Evolutionary conservation across 1,140 invertebrate genomes (phyloP), one percentile per base, ranked within the genome.

Genomic region (Mycetomoellerius zeteki): DNA sequence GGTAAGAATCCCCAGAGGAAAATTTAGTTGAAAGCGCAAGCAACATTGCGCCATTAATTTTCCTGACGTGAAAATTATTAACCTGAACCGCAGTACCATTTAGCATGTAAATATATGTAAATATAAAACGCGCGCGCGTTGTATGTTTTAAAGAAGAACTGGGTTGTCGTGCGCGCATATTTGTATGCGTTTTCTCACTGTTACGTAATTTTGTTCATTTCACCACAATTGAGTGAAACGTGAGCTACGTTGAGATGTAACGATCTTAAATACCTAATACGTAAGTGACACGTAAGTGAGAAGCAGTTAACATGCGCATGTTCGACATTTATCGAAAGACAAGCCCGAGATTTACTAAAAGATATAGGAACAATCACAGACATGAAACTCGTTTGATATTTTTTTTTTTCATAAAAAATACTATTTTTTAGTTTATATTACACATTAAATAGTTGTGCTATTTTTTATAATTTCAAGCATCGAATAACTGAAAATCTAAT

Each of bases 61-160:
- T 56, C 65, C 78, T 27, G 65, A 37, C 65, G 65, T 72, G 65
- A 6, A 81, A 81, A 81, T 81, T 37, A 72, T 58, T 72, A 71
- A 81, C n/a, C 33, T 47, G 78, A 56, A n/a, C 21, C 30, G 21
- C 47, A 5, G 87, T 72, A 89, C 75, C 87, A 65, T 89, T 89
- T 89, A 89, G 43, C 88, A 89, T 89, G 88, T 89, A 89, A 89
- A 89, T 89, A 67, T 89, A 89, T 89, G 88, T 88, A 89, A 88
- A 89, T 89, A 73, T 71, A 54, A 67, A 69, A 89, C 56, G 60
- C 56, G 73, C 50, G 67, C 65, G 73, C 65, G 54, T n/a, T n/a
- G n/a, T 65, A 78, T 60, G 67, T 89, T 77, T 86, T 72, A 89
- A 89, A 89, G 81, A 69, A 88, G 73, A 88, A 56, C 73, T 75